Evolutionary conservation across 2,113 vertebrate genomes (phyloP).

Genomic region (Sander lucioperca): DNA sequence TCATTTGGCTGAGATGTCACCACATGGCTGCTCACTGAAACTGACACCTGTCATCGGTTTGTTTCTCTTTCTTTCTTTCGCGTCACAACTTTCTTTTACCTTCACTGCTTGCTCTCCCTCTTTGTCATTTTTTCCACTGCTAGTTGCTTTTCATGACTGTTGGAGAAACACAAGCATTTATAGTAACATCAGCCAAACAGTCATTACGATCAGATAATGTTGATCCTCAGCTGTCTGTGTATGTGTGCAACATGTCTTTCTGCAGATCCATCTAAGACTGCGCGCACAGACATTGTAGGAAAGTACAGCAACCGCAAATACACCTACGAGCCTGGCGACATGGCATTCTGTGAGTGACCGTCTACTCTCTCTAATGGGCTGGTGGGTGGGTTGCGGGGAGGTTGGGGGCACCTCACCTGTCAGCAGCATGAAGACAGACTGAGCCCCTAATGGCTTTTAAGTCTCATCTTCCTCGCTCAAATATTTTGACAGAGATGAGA

Average conservation of each 20-base stretch:
- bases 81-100: background rate
- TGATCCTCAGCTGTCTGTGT: background rate
- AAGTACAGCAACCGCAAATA: slow-evolving; percentile 71
- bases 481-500: slow-evolving; percentile 14
- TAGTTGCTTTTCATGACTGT: background rate
- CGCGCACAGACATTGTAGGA: slow-evolving; percentile 76
- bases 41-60: background rate
- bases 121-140: background rate
- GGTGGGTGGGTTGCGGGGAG: background rate
- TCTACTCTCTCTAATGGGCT: slow-evolving; percentile 16
- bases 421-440: slow-evolving; percentile 18
- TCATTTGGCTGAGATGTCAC: background rate
- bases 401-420: background rate
- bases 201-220: background rate
- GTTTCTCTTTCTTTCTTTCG: background rate
- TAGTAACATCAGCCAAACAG: background rate
- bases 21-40: background rate
- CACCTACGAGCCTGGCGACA: slow-evolving; percentile 72
- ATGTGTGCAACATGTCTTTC: background rate
- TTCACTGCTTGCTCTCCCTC: background rate
- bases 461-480: background rate
- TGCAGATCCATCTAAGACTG: slow-evolving; percentile 79
- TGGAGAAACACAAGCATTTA: background rate
- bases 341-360: slow-evolving; percentile 75
- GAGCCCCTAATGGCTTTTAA: background rate